Evolutionary conservation across 2,797 vertebrate genomes (phyloP).

Genomic region (Echiichthys vipera): DNA sequence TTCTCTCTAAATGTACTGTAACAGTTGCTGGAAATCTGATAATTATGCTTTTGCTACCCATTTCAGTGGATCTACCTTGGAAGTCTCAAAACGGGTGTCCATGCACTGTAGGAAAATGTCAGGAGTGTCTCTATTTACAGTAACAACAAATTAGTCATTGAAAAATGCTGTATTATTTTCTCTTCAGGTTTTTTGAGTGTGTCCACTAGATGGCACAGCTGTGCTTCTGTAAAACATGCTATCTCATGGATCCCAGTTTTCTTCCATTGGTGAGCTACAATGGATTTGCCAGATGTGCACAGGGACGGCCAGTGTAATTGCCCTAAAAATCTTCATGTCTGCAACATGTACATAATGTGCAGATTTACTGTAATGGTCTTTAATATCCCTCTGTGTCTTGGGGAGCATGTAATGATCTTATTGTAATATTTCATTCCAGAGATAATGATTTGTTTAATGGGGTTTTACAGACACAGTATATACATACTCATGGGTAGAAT

Average conservation of each 20-base stretch:
- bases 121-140: neutral
- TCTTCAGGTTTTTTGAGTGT: neutral
- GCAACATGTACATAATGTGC: conserved; percentile 14
- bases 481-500: neutral
- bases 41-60: neutral
- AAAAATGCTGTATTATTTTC: neutral
- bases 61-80: neutral
- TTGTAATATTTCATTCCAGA: neutral
- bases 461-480: neutral
- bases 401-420: neutral
- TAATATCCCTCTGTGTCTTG: conserved; percentile 24
- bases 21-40: neutral
- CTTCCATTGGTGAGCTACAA: neutral
- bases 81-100: neutral
- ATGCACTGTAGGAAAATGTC: neutral
- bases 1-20: neutral
- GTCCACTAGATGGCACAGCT: conserved; percentile 73
- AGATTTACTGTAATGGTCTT: conserved; percentile 29
- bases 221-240: neutral
- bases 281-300: conserved; percentile 32
- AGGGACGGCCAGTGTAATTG: conserved; percentile 3
- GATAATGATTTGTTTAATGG: too few relatives aligned
- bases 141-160: neutral
- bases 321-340: conserved; percentile 2
- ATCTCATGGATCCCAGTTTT: neutral